A percentile compares a stretch with the other conserved stretches of the same genome.
Conservation (phyloP, 2,888 invertebrate species). For the Plebejus argus region DNA sequence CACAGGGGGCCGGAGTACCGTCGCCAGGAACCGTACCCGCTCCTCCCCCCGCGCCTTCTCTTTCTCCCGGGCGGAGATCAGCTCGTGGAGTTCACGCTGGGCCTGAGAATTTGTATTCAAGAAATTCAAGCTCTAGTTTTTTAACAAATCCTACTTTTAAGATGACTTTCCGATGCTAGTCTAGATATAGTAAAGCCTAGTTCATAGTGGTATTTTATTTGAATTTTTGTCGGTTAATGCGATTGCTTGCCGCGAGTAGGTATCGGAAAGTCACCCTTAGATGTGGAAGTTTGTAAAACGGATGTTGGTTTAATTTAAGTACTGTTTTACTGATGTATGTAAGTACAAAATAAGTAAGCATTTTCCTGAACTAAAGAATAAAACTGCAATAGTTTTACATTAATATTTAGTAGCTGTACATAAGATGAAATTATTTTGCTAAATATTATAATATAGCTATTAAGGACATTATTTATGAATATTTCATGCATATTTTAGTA, state of each 20-base stretch:
- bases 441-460: neutral
- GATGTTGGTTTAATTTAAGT: too few species aligned
- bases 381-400: neutral
- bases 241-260: too few species aligned
- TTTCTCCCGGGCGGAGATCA: conserved; percentile 81
- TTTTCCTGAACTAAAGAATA: neutral
- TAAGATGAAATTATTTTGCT: neutral
- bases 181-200: too few species aligned
- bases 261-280: too few species aligned
- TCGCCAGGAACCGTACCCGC: conserved; percentile 74
- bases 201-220: too few species aligned
- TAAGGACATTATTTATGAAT: neutral
- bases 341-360: too few species aligned
- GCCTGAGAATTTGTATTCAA: conserved; percentile 59
- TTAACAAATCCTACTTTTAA: too few species aligned
- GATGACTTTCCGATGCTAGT: too few species aligned
- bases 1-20: conserved; percentile 81
- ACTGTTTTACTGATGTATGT: too few species aligned
- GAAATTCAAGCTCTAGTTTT: neutral
- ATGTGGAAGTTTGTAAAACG: too few species aligned
- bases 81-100: conserved; percentile 82
- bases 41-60: conserved; percentile 77
- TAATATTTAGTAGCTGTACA: neutral
- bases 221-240: too few species aligned
- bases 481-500: neutral